Base-by-base conservation (phyloP, 2,797 vertebrate genomes). In the Ambastaia sidthimunki region DNA sequence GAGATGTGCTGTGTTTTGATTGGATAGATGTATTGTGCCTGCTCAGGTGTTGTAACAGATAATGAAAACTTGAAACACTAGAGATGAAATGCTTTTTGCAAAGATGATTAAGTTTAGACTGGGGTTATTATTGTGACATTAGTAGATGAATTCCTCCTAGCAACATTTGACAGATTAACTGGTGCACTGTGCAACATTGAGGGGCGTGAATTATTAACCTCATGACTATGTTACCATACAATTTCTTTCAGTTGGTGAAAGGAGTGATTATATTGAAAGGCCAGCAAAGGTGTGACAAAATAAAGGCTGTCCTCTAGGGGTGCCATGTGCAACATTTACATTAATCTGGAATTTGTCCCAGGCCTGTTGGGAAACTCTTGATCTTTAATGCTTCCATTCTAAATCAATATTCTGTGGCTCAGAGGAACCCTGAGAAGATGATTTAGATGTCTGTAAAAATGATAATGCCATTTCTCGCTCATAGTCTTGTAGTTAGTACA, bases 11-110 rank as follows among this genome's bases (percentile, higher is more conserved):
- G 68, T 74, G 44, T 60, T 78, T 78, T 54, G 47, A 62, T 63
- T 55, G 65, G 57, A 74, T 63, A 6, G 44, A 31, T 73, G 50
- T 31, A 15, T 74, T 69, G 62, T 59, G 78, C 54, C 65, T 62
- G 44, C 79, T 80, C 71, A 75, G 31, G 71, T 62, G 66, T 71
- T 82, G 73, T 73, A 68, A 70, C 54, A 21, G 60, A 59, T 70
- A 74, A 71, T 70, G 54, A 66, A 71, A 78, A 71, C 34, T 59
- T 78, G 62, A 78, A 80, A 67, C 4, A 31, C 78, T 50, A 59
- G 62, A 62, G 59, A 69, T 74, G 47, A 19, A 44, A 13, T 23
- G 16, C n/a, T 10, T 31, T 62, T 59, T 78, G 41, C 21, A 19
- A 31, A 65, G 60, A 47, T 65, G 67, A 63, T 75, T 70, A 47